A percentile compares a stretch with the other conserved stretches of the same genome.
These are phyloP conservation scores for Pseudococcus longispinus DNA, from an alignment of 2,888 invertebrate species.

Conservation along the genomic window DNA sequence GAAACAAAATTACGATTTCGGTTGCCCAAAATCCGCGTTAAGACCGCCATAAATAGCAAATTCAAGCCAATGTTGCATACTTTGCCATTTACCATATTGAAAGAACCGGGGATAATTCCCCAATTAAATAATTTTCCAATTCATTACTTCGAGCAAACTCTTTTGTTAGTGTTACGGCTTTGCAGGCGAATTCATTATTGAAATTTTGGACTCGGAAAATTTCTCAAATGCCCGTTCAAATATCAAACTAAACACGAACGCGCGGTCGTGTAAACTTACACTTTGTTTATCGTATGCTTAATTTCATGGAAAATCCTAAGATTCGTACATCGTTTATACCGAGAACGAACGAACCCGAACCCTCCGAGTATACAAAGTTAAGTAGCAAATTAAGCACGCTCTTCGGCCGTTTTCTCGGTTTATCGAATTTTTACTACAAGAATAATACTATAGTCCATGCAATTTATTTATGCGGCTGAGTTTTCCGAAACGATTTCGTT, in stretches of 20 bases:
- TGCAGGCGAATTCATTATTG: background rate
- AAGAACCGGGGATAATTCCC: background rate
- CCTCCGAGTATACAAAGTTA: background rate
- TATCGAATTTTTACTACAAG: background rate
- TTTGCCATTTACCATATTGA: background rate
- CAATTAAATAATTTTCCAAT: background rate
- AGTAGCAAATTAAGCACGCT: background rate
- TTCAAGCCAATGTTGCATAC: no score
- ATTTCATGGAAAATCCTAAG: background rate
- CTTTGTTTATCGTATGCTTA: background rate
- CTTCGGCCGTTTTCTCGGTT: background rate
- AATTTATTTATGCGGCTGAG: no score
- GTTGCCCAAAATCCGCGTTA: no score
- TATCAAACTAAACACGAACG: background rate
- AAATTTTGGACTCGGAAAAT: background rate
- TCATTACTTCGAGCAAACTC: background rate
- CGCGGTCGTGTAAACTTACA: background rate
- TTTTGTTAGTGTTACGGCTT: background rate
- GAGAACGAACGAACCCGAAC: background rate
- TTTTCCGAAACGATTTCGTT: no score
- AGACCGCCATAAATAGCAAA: no score
- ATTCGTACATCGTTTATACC: background rate
- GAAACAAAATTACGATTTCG: no score
- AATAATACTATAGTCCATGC: no score
- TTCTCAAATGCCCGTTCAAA: background rate